Percentiles rank a stretch among this genome's conserved stretches.
phyloP scores from a whole-genome alignment of 2,888 invertebrate genomes.

The Lithophane ornitopus region DNA sequence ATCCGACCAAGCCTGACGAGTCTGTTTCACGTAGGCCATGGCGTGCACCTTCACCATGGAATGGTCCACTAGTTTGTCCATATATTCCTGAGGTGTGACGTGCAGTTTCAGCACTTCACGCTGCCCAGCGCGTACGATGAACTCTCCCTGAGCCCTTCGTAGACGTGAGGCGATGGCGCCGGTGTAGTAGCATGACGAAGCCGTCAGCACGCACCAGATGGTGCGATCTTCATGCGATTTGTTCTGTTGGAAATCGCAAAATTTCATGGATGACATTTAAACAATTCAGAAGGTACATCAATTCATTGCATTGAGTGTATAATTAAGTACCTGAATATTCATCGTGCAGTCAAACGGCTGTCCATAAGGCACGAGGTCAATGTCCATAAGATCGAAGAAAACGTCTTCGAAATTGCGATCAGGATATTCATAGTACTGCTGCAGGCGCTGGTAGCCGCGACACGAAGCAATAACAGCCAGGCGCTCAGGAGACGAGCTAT shows the following conservation, averaged over 20 bases:
- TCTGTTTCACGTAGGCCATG: conserved; percentile 93
- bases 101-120: conserved; percentile 92
- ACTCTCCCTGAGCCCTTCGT: conserved; percentile 91
- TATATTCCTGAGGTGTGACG: conserved; percentile 92
- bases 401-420: conserved; percentile 92
- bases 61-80: conserved; percentile 93
- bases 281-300: neutral
- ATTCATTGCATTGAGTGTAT: neutral
- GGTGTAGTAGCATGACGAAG: conserved; percentile 93
- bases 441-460: conserved; percentile 91
- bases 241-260: conserved; percentile 82
- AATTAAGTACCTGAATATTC: conserved; percentile 89
- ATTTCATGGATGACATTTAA: neutral
- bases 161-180: conserved; percentile 92
- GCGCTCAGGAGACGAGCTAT: conserved; percentile 92
- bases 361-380: conserved; percentile 92
- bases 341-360: conserved; percentile 92
- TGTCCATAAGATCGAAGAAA: conserved; percentile 92
- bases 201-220: conserved; percentile 91
- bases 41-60: conserved; percentile 93
- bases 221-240: conserved; percentile 91
- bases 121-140: conserved; percentile 91
- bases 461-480: conserved; percentile 92
- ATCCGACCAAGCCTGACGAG: conserved; percentile 93
- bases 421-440: conserved; percentile 91